Evolutionary conservation across 2,888 invertebrate species (phyloP), one percentile per base, ranked within the genome.

Genomic region (Pammene fasciana): DNA sequence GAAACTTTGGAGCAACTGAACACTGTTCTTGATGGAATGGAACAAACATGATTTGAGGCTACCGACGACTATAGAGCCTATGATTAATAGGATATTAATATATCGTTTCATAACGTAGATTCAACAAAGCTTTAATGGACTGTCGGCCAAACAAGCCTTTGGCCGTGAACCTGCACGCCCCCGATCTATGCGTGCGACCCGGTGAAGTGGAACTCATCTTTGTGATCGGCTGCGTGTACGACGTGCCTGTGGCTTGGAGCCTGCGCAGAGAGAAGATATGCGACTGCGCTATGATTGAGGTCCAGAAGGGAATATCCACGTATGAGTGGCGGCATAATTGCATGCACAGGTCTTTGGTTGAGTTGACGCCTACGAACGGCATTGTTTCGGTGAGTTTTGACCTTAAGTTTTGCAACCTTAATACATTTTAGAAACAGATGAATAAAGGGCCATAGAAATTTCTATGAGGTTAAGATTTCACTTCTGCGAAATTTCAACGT

Each of bases 271-370:
- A 88, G 70, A 90, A 92, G 75, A 86, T 92, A 68, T 92, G 92
- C 74, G 86, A 89, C 36, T 92, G 92, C 71, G 83, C 84, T 56
- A 90, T 92, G 91, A 73, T 88, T 0, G 88, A 92, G 74, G 83
- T 89, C 0, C 78, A 87, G 79, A 74, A 79, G 8, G 92, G 91
- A 7, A 89, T 90, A 67, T 92, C 92, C 0, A 83, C 80, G 38
- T 93, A 84, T 68, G 87, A 85, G 71, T 88, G 86, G 90, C 85
- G 82, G 60, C 92, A 93, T 61, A 83, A 82, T 0, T 93, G 93
- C 73, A 67, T 74, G 0, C 93, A 93, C 72, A 84, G 93, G 72
- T 46, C 76, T 6, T 75, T 90, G 71, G 80, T 91, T 13, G 86
- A 90, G 68, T 46, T 92, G 61, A 73, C 78, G 41, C 90, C 90